These are phyloP conservation scores for Catagonus wagneri DNA, from an alignment of 2,113 vertebrate species.

Conservation along the genomic window DNA sequence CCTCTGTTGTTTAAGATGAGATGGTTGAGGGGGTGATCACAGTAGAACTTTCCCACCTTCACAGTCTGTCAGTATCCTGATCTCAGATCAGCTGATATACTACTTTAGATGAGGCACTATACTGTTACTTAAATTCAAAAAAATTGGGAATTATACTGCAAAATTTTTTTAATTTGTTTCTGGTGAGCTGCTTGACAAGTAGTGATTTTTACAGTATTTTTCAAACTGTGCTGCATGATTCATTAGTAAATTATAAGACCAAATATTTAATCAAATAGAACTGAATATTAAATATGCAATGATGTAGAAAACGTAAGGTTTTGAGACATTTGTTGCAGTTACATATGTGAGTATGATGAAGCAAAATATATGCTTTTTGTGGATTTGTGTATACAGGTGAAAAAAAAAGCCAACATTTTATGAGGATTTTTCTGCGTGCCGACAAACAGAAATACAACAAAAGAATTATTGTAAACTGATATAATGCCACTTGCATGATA, in stretches of 20 bases:
- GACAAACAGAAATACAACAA: neutral
- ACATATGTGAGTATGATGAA: neutral
- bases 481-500: neutral
- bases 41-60: conserved; percentile 58
- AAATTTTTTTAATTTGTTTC: conserved; percentile 25
- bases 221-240: neutral
- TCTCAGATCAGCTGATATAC: conserved; percentile 29
- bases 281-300: conserved; percentile 1
- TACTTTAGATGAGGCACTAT: neutral
- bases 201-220: conserved; percentile 32
- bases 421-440: neutral
- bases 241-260: neutral
- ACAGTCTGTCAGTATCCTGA: neutral
- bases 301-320: neutral
- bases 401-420: neutral
- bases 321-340: conserved; percentile 3
- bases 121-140: neutral
- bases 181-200: neutral
- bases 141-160: neutral
- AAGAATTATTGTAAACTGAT: conserved; percentile 34
- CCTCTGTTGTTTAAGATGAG: neutral
- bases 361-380: neutral
- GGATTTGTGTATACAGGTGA: neutral
- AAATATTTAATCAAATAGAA: conserved; percentile 33
- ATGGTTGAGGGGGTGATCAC: neutral